A percentile compares a stretch with the other conserved stretches of the same genome.
Evolutionary conservation across 2,113 vertebrate genomes (phyloP).

Genomic region (Kobus ellipsiprymnus): DNA sequence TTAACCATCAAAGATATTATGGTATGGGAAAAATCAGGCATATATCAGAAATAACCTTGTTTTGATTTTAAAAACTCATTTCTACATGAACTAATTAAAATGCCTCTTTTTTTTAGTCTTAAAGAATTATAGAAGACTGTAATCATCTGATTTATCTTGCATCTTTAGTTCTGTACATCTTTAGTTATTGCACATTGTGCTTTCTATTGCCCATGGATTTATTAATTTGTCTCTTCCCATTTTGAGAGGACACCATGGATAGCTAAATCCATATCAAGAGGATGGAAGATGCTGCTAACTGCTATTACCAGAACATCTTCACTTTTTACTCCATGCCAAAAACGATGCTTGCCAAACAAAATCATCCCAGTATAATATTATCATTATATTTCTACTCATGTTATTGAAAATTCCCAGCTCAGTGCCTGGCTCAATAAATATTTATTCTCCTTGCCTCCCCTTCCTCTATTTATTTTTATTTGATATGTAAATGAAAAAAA

Average conservation of each 20-base stretch:
- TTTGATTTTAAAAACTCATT: constrained; percentile 21
- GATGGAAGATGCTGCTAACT: not conserved
- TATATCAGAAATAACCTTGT: constrained; percentile 6
- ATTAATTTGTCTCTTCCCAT: not conserved
- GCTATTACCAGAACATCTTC: not conserved
- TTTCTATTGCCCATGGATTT: not conserved
- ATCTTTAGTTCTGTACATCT: constrained; percentile 6
- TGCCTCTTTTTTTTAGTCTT: not conserved
- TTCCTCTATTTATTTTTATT: constrained; percentile 23
- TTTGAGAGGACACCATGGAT: not conserved
- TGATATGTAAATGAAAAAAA: not conserved
- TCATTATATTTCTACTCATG: constrained; percentile 48
- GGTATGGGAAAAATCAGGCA: not conserved
- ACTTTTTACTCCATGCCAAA: constrained; percentile 47
- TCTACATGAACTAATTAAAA: not conserved
- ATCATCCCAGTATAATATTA: constrained; percentile 5
- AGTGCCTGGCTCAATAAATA: constrained; percentile 61
- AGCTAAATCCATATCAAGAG: not conserved
- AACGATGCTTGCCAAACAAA: constrained; percentile 48
- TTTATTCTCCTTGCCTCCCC: constrained; percentile 44
- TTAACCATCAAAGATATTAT: not conserved
- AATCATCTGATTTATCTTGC: not conserved
- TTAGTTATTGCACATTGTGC: not conserved
- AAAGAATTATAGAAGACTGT: not conserved
- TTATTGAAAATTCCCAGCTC: constrained; percentile 44